Conservation (phyloP, 1,140 invertebrate species). For the Euura lappo region DNA sequence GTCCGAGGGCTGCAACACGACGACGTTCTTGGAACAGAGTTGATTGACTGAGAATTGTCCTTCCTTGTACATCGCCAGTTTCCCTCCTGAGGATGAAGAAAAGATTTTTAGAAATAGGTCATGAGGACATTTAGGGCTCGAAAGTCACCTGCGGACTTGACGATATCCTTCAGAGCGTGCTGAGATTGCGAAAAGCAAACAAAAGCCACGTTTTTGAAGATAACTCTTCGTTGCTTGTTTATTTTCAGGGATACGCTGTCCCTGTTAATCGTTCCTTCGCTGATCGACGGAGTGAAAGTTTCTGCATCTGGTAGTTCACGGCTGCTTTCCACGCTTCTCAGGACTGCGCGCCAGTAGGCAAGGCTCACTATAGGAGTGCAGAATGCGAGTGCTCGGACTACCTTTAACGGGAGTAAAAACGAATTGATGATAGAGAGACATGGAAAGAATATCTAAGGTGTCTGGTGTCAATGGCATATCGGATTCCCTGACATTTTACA, state of each 20-base stretch:
- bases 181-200: slow-evolving; percentile 68
- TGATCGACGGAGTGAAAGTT: slow-evolving; percentile 61
- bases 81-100: neutral
- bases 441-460: no score
- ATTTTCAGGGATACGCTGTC: slow-evolving; percentile 63
- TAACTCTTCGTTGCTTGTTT: slow-evolving; percentile 54
- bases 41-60: slow-evolving; percentile 56
- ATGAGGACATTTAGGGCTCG: slow-evolving; percentile 21
- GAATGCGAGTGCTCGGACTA: slow-evolving; percentile 68
- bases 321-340: slow-evolving; percentile 54
- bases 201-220: slow-evolving; percentile 68
- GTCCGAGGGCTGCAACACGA: slow-evolving; percentile 61
- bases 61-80: slow-evolving; percentile 51
- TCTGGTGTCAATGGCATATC: no score
- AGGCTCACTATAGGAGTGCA: slow-evolving; percentile 68
- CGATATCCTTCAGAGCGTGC: slow-evolving; percentile 58
- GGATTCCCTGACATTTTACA: no score
- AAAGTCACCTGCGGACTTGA: slow-evolving; percentile 51
- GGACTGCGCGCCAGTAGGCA: slow-evolving; percentile 65
- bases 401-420: slow-evolving; percentile 29
- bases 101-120: neutral
- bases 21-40: slow-evolving; percentile 53
- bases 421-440: neutral
- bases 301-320: slow-evolving; percentile 58
- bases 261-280: slow-evolving; percentile 63